Evolutionary conservation across 1,140 invertebrate species (phyloP).

Genomic region (Bombus ignitus): DNA sequence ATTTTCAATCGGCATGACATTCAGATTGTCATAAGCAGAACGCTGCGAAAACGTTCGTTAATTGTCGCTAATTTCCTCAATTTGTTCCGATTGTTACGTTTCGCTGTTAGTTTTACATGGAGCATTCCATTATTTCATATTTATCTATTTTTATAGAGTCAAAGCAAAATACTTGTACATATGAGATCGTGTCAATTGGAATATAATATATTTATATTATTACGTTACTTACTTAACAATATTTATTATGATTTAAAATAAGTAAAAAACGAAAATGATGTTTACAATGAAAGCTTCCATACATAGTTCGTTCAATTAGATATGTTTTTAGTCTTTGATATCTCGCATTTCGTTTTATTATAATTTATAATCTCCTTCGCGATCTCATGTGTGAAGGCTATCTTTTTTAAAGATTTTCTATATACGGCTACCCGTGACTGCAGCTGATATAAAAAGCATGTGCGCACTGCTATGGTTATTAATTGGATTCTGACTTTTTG

Average conservation of each 20-base stretch:
- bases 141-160: neutral
- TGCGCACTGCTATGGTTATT: neutral
- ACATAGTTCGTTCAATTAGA: neutral
- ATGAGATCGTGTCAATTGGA: neutral
- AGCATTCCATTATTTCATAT: neutral
- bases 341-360: neutral
- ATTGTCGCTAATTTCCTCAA: constrained; percentile 17
- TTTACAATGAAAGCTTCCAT: no score
- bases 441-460: neutral
- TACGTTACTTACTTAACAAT: neutral
- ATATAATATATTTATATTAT: neutral
- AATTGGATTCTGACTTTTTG: neutral
- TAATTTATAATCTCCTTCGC: neutral
- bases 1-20: constrained; percentile 10
- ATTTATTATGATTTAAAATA: no score
- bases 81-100: neutral
- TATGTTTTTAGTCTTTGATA: neutral
- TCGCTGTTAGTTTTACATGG: neutral
- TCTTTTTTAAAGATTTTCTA: neutral
- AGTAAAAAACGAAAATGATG: no score
- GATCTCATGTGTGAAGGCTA: neutral
- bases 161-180: neutral
- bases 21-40: constrained; percentile 12
- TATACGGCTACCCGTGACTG: neutral
- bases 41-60: neutral